These are phyloP conservation scores for Bubo scandiacus DNA, from an alignment of 2,113 vertebrate genomes.

Conservation along the genomic window DNA sequence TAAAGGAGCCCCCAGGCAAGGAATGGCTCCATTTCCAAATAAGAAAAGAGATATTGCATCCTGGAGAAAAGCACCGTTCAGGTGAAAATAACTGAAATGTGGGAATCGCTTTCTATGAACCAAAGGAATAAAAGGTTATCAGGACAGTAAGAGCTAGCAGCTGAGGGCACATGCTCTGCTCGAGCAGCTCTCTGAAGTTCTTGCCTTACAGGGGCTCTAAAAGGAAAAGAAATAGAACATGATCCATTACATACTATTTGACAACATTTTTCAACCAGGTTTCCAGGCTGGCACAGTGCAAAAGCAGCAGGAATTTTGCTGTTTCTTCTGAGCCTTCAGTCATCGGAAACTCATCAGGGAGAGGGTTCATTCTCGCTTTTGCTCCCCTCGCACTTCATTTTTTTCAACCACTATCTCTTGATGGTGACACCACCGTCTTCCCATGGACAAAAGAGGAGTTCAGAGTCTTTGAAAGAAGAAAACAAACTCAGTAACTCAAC, in stretches of 20 bases:
- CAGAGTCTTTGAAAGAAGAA: slow-evolving; percentile 38
- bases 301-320: background rate
- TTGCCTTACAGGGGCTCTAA: background rate
- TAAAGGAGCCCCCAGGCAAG: background rate
- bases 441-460: background rate
- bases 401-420: background rate
- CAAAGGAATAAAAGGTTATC: background rate
- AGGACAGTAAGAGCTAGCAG: background rate
- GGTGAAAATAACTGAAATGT: slow-evolving; percentile 5
- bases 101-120: background rate
- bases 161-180: background rate
- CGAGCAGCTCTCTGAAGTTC: background rate
- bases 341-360: background rate
- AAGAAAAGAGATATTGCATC: background rate
- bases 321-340: background rate
- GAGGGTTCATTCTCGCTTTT: background rate
- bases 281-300: background rate
- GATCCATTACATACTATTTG: background rate
- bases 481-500: slow-evolving; percentile 35
- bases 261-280: background rate
- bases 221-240: background rate
- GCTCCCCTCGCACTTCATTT: background rate
- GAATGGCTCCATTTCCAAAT: background rate
- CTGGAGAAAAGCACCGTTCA: background rate
- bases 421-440: background rate